Evolutionary conservation across 2,888 invertebrate genomes (phyloP), one percentile per base, ranked within the genome.

Genomic region (Meiosimyza platycephala): DNA sequence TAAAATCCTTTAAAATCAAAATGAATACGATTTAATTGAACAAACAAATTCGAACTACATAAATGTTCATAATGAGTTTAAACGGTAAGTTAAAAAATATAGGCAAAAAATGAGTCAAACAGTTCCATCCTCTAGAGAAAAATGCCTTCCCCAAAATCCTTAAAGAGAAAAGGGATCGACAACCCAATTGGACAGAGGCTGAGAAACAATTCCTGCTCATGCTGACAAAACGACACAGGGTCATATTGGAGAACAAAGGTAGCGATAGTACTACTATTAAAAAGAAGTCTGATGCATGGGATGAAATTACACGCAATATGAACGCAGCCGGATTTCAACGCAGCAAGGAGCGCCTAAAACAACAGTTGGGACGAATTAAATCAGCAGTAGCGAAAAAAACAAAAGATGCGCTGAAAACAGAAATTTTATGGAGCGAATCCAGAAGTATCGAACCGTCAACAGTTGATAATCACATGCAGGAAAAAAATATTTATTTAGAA

Each of bases 161-260:
- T 40, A 40, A 40, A 40, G 76, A 77, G 62, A 78, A 78, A 57
- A 76, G 78, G 3, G 77, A 78, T 64, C 69, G 78, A 6, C 78
- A 78, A 51, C 77, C 78, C 13, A 78, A 78, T 69, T 78, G 78
- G 78, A 78, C 77, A 2, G 77, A 78, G 67, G 67, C 75, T 1
- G 78, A 78, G 57, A 78, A 78, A 47, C 75, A 75, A 67, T 71
- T 76, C 13, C 57, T 78, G 15, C 18, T 78, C n/a, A 75, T 74
- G 9, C 51, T 78, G 9, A 77, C 77, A 0, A 67, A 72, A 12
- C 67, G 73, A 15, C 77, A 78, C 22, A 71, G 72, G 28, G 13
- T 63, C 0, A 75, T 78, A 67, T 66, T 78, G 57, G 77, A 77
- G 67, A 76, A 77, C 59, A 78, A 78, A 60, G 75, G 77, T 7